phyloP scores from a whole-genome alignment of 2,797 vertebrate species.

The Eremophila alpestris region DNA sequence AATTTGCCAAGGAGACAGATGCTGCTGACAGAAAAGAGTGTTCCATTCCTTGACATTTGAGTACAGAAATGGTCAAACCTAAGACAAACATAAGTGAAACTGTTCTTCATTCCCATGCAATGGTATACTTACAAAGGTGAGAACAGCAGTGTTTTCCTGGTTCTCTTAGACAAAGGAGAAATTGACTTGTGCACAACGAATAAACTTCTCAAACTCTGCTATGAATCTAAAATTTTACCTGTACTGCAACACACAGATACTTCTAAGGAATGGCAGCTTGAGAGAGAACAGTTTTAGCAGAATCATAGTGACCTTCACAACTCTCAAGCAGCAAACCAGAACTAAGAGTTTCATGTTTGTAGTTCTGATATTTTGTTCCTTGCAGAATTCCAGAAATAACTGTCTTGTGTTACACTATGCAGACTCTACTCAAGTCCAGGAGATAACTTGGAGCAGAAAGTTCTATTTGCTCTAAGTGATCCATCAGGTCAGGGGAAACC shows the following conservation, averaged over 20 bases:
- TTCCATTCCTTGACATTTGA: neutral
- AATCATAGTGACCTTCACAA: neutral
- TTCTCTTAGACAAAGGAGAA: neutral
- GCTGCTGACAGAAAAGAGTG: neutral
- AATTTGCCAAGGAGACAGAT: constrained; percentile 39
- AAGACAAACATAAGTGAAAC: neutral
- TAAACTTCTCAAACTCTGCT: neutral
- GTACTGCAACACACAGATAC: neutral
- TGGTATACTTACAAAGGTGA: neutral
- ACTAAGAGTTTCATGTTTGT: neutral
- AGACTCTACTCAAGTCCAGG: neutral
- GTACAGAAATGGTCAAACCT: neutral
- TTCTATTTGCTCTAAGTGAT: neutral
- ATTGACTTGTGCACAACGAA: neutral
- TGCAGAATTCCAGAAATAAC: neutral
- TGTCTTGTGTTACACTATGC: neutral
- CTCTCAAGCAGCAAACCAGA: neutral
- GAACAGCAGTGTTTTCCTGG: neutral
- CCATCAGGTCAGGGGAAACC: neutral
- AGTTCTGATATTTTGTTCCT: neutral
- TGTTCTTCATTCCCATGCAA: neutral
- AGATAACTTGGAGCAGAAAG: neutral
- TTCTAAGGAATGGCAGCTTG: neutral
- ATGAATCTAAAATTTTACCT: neutral
- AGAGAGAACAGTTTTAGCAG: neutral